These are phyloP conservation scores for Apeltes quadracus DNA, from an alignment of 2,113 vertebrate genomes.

Conservation along the genomic window DNA sequence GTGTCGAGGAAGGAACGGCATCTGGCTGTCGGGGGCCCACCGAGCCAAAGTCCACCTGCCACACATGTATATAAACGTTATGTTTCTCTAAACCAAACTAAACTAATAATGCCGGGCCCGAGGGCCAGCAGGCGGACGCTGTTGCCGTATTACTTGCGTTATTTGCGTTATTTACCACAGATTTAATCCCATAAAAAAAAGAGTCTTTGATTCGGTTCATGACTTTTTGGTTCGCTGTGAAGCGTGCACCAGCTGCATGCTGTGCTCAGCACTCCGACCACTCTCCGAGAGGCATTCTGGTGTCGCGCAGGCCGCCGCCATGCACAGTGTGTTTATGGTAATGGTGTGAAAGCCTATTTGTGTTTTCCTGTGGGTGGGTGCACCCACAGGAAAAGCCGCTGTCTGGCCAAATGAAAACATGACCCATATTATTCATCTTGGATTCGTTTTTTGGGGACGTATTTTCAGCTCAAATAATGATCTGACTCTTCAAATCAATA, in stretches of 20 bases:
- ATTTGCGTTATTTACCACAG: slow-evolving; percentile 29
- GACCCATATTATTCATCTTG: slow-evolving; percentile 42
- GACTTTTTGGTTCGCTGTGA: slow-evolving; percentile 40
- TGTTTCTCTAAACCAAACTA: slow-evolving; percentile 40
- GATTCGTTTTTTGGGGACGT: neutral
- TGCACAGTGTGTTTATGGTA: no score
- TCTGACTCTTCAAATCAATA: slow-evolving; percentile 17
- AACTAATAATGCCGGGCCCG: slow-evolving; percentile 47
- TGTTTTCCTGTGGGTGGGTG: no score
- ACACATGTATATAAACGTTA: slow-evolving; percentile 17
- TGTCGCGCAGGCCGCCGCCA: slow-evolving; percentile 26
- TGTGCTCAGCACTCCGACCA: slow-evolving; percentile 55
- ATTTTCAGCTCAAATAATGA: slow-evolving; percentile 26
- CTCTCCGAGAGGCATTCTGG: slow-evolving; percentile 53
- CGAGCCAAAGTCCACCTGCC: slow-evolving; percentile 14
- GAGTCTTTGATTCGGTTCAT: slow-evolving; percentile 24
- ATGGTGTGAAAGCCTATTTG: no score
- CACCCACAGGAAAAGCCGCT: no score
- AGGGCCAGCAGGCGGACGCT: slow-evolving; percentile 40
- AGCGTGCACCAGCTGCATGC: slow-evolving; percentile 47
- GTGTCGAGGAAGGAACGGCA: slow-evolving; percentile 21
- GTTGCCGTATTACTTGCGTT: slow-evolving; percentile 37
- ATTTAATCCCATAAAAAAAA: slow-evolving; percentile 10
- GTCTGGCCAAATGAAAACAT: slow-evolving; percentile 34
- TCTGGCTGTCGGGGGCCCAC: slow-evolving; percentile 1